Percentiles rank a stretch among this genome's conserved stretches.
Conservation (phyloP, 2,113 vertebrate species). For the Mobula hypostoma region DNA sequence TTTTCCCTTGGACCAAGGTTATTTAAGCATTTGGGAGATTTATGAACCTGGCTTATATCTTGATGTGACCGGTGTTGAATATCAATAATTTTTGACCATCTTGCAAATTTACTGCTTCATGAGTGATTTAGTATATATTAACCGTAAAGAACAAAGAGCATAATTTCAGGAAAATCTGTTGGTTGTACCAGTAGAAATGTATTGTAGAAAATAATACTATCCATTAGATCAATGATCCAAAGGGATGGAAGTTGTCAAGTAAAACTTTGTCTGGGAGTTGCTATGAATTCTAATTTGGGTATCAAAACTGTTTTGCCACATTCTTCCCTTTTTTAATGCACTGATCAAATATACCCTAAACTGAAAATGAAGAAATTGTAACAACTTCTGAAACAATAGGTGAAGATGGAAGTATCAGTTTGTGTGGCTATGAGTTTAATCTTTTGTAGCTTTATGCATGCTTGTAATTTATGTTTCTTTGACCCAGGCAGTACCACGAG, state of each 20-base stretch:
- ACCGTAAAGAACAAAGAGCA: not conserved
- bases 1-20: not conserved
- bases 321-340: conserved; percentile 29
- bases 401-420: conserved; percentile 2
- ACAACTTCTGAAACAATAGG: conserved; percentile 5
- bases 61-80: not conserved
- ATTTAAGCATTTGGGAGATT: not conserved
- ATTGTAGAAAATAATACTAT: not conserved
- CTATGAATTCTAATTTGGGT: conserved; percentile 9
- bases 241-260: not conserved
- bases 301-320: not conserved
- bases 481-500: not conserved
- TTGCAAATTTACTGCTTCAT: not conserved
- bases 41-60: not conserved
- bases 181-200: not conserved
- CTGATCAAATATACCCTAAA: conserved; percentile 24
- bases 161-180: not conserved
- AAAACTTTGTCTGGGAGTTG: not conserved
- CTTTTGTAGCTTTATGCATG: not conserved
- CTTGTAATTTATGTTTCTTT: conserved; percentile 21
- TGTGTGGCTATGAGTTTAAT: not conserved
- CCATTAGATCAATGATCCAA: not conserved
- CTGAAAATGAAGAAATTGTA: conserved; percentile 18
- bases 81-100: not conserved
- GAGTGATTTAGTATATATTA: not conserved